phyloP scores from a whole-genome alignment of 2,113 vertebrate species.

The Cnemophilus loriae region DNA sequence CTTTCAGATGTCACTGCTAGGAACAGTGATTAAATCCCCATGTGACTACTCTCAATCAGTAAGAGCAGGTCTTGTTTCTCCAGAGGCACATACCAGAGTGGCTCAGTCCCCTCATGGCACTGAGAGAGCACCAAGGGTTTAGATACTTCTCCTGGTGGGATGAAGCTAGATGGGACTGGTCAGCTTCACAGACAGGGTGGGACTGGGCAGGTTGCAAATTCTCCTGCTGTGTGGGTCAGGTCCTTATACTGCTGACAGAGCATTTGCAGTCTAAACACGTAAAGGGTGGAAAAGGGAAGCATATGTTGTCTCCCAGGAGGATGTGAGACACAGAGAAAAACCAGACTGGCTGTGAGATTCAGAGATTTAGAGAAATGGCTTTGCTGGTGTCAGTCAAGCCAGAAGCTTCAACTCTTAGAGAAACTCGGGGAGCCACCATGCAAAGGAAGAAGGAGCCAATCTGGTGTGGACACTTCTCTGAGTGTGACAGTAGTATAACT shows the following conservation, averaged over 20 bases:
- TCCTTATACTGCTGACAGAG: neutral
- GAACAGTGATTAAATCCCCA: neutral
- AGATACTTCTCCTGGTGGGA: neutral
- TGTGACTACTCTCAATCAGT: neutral
- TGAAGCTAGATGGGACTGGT: neutral
- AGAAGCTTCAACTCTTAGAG: neutral
- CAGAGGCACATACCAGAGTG: neutral
- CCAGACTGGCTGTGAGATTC: constrained; percentile 29
- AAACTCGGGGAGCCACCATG: neutral
- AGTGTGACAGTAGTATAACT: neutral
- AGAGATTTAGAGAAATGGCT: constrained; percentile 23
- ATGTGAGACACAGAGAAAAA: constrained; percentile 12
- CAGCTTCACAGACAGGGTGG: neutral
- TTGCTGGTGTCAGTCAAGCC: constrained; percentile 28
- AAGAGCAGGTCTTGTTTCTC: neutral
- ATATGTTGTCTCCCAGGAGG: constrained; percentile 43
- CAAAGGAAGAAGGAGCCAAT: neutral
- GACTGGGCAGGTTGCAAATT: neutral
- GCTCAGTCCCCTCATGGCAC: neutral
- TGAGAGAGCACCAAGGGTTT: neutral
- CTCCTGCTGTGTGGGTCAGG: neutral
- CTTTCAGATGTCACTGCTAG: neutral
- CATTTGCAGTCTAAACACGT: constrained; percentile 23
- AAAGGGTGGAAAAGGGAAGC: constrained; percentile 33
- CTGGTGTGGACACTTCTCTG: neutral